These are phyloP conservation scores for Branchipolynoe longqiensis DNA, from an alignment of 2,888 invertebrate genomes.

Conservation along the genomic window DNA sequence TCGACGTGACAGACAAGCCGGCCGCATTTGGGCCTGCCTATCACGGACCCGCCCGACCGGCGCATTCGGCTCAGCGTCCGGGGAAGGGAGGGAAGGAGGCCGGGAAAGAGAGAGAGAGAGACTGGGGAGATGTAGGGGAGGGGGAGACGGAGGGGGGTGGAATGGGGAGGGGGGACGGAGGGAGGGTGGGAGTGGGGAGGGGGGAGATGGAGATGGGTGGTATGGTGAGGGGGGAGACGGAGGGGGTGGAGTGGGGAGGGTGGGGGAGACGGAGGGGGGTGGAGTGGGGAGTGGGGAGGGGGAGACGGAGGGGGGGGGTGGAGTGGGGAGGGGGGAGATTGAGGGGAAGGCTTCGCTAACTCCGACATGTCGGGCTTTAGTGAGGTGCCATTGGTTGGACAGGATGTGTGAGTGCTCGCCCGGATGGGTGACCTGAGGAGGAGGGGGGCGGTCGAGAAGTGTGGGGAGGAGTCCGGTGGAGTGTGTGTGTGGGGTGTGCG, in stretches of 20 bases:
- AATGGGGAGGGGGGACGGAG: not conserved
- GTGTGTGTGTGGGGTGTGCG: too few species aligned
- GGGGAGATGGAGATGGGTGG: not conserved
- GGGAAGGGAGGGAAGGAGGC: not conserved
- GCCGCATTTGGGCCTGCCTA: not conserved
- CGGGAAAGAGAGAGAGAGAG: not conserved
- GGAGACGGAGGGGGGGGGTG: not conserved
- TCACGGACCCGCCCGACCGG: not conserved
- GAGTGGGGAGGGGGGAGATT: not conserved
- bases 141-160: not conserved
- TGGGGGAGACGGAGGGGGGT: not conserved
- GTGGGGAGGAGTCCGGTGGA: too few species aligned
- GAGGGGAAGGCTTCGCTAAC: too few species aligned
- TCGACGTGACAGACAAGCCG: slow-evolving; percentile 39
- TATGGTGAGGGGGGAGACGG: not conserved
- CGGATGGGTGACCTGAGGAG: too few species aligned
- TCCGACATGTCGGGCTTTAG: too few species aligned
- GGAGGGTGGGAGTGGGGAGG: not conserved
- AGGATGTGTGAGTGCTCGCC: too few species aligned
- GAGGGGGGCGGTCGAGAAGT: too few species aligned
- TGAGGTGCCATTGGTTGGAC: too few species aligned
- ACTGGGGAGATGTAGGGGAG: not conserved
- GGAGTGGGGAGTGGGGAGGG: not conserved
- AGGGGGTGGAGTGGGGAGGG: not conserved
- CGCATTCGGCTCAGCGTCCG: not conserved